A percentile compares a stretch with the other conserved stretches of the same genome.
Evolutionary conservation across 1,140 invertebrate species (phyloP).

Genomic region (Hyphantria cunea): DNA sequence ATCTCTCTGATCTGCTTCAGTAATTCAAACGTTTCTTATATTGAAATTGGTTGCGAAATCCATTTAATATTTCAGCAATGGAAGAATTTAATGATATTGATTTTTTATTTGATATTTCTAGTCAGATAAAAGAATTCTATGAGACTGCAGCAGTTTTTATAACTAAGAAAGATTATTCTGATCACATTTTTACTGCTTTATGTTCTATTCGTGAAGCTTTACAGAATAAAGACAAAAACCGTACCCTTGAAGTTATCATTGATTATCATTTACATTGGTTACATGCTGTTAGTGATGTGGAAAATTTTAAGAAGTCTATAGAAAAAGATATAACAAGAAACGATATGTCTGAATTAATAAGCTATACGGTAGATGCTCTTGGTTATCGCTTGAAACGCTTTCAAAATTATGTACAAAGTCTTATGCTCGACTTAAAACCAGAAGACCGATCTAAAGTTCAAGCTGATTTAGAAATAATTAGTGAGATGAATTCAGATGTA

Average conservation of each 20-base stretch:
- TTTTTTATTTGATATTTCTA: conserved; percentile 66
- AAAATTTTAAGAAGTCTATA: conserved; percentile 55
- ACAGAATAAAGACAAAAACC: conserved; percentile 43
- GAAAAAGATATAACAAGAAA: conserved; percentile 45
- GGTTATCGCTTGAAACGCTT: conserved; percentile 55
- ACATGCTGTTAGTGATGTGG: conserved; percentile 60
- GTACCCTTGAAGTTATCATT: conserved; percentile 60
- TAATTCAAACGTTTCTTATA: no score
- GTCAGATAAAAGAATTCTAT: conserved; percentile 69
- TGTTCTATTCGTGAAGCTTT: conserved; percentile 54
- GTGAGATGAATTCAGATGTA: conserved; percentile 70
- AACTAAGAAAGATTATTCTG: conserved; percentile 64
- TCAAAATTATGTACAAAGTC: conserved; percentile 59
- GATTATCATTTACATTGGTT: conserved; percentile 71
- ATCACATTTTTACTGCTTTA: conserved; percentile 61
- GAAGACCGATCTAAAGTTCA: conserved; percentile 48
- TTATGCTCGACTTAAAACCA: conserved; percentile 48
- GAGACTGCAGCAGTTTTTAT: conserved; percentile 67
- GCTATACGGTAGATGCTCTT: conserved; percentile 66
- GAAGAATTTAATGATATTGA: conserved; percentile 29
- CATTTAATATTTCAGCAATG: conserved; percentile 34
- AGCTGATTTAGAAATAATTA: conserved; percentile 67
- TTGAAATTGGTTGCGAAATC: no score
- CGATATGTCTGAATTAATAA: conserved; percentile 56
- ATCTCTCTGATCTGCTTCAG: no score